Conservation (phyloP, 23 tunicate genomes). For the Trididemnum nubilum region DNA sequence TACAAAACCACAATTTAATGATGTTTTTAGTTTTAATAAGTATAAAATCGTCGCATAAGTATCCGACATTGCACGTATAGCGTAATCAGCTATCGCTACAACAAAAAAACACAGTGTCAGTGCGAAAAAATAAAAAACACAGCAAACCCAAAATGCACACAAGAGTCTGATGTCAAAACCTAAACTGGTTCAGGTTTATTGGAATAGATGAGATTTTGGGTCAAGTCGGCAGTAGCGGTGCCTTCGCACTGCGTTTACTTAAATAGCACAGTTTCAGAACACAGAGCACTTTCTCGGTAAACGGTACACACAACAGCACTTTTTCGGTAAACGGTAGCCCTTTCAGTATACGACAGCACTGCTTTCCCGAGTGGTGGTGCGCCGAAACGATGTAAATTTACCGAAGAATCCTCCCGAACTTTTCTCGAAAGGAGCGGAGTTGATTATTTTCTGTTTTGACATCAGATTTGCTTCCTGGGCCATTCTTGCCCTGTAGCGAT, state of each 20-base stretch:
- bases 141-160: neutral
- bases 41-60: too few species aligned
- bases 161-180: neutral
- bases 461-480: slow-evolving; percentile 35
- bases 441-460: slow-evolving; percentile 29
- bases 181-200: neutral
- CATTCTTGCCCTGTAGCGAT: slow-evolving; percentile 51
- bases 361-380: slow-evolving; percentile 52
- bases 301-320: too few species aligned
- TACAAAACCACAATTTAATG: too few species aligned
- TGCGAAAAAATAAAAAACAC: neutral
- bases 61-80: slow-evolving; percentile 17
- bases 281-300: too few species aligned
- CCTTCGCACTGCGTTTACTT: too few species aligned
- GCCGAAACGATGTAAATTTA: slow-evolving; percentile 58
- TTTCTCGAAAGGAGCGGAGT: slow-evolving; percentile 49
- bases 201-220: too few species aligned
- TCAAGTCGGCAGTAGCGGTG: too few species aligned
- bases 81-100: neutral
- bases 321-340: neutral
- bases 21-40: too few species aligned
- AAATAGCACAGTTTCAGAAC: too few species aligned
- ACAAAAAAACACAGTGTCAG: slow-evolving; percentile 8
- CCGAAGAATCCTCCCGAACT: slow-evolving; percentile 40
- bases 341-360: slow-evolving; percentile 23